These are phyloP conservation scores for Alviniconcha marisindica DNA, from an alignment of 1,140 invertebrate genomes.

Conservation along the genomic window DNA sequence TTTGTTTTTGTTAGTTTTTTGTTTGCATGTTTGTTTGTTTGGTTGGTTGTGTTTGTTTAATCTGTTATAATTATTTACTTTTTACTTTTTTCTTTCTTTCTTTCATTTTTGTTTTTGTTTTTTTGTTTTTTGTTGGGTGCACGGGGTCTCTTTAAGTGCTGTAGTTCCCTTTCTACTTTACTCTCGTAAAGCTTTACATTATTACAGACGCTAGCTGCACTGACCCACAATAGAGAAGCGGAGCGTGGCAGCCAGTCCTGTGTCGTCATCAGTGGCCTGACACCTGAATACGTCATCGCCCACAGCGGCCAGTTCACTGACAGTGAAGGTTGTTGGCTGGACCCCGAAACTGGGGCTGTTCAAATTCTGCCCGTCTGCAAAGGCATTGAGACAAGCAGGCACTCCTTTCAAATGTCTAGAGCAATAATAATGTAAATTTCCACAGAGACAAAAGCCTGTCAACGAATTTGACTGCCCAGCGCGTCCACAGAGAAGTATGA, in stretches of 20 bases:
- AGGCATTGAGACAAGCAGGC: no score
- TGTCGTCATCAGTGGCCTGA: conserved; percentile 2
- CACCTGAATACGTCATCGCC: conserved; percentile 4
- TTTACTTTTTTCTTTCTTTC: background rate
- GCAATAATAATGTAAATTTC: no score
- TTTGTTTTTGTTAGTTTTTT: no score
- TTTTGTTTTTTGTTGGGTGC: background rate
- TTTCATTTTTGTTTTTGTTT: background rate
- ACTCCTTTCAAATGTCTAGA: no score
- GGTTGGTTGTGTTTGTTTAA: no score
- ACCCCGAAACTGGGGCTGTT: background rate
- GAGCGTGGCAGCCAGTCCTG: background rate
- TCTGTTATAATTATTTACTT: no score
- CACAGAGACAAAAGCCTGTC: no score
- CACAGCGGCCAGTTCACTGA: background rate
- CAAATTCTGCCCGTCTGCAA: background rate
- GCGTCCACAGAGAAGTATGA: no score
- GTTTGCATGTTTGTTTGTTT: background rate
- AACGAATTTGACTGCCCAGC: no score
- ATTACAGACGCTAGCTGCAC: background rate
- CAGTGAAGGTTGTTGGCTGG: background rate
- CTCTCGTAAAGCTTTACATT: no score
- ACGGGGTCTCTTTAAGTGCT: no score
- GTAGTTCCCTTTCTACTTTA: no score
- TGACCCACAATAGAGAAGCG: background rate